Evolutionary conservation across 2,888 invertebrate genomes (phyloP).

Genomic region (Galerucella pusilla): DNA sequence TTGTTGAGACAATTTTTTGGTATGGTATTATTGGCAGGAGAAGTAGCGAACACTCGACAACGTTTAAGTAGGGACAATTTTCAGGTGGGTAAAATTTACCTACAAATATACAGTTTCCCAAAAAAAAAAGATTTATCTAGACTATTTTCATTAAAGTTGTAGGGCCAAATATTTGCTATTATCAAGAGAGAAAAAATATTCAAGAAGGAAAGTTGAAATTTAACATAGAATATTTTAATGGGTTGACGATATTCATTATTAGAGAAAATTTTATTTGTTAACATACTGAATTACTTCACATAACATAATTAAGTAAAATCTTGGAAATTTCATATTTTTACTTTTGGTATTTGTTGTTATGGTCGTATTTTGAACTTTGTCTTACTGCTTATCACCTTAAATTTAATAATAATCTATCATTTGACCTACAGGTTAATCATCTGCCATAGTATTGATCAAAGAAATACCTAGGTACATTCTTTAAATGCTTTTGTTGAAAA

Average conservation of each 20-base stretch:
- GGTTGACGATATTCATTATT: too few relatives aligned
- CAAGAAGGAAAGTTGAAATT: too few relatives aligned
- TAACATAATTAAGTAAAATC: too few relatives aligned
- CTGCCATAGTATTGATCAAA: background rate
- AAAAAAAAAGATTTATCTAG: constrained; percentile 11
- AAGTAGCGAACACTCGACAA: constrained; percentile 88
- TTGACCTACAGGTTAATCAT: constrained; percentile 4
- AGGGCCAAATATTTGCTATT: background rate
- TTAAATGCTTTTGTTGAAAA: background rate
- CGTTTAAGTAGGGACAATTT: constrained; percentile 77
- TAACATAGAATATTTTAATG: too few relatives aligned
- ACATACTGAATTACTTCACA: too few relatives aligned
- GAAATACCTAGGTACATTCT: background rate
- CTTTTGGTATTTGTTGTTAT: background rate
- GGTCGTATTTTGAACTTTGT: background rate
- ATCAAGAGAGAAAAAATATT: too few relatives aligned
- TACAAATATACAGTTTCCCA: constrained; percentile 17
- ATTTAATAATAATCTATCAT: background rate
- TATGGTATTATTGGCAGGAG: constrained; percentile 68
- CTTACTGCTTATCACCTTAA: background rate
- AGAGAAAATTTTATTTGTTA: too few relatives aligned
- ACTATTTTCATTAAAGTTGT: background rate
- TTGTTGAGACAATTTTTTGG: too few relatives aligned
- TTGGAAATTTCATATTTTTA: too few relatives aligned
- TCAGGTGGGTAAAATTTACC: constrained; percentile 70